These are phyloP conservation scores for Holacanthella duospinosa DNA, from an alignment of 2,888 invertebrate species.

Conservation along the genomic window DNA sequence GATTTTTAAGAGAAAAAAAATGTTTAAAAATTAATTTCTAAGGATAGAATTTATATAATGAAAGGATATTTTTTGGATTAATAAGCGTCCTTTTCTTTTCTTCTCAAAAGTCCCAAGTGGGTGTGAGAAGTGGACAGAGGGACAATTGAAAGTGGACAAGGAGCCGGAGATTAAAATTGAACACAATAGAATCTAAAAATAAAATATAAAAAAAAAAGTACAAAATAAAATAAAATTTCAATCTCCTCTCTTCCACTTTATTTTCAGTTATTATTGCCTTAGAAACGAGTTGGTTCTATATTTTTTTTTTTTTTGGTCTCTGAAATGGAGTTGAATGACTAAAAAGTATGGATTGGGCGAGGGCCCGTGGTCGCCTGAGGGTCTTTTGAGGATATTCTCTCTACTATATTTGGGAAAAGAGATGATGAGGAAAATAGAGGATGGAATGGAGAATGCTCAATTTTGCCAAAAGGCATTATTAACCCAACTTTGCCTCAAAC, in stretches of 20 bases:
- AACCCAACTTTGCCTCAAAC: conserved; percentile 38
- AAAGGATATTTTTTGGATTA: no score
- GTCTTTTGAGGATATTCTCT: conserved; percentile 14
- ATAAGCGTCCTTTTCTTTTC: background rate
- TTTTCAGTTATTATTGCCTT: background rate
- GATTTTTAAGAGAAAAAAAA: no score
- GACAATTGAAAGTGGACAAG: background rate
- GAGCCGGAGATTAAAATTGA: background rate
- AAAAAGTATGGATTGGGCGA: conserved; percentile 22
- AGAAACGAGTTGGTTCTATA: background rate
- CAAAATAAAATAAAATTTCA: background rate
- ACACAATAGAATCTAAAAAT: background rate
- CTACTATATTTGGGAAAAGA: conserved; percentile 9
- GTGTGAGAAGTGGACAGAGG: background rate
- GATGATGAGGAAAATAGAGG: conserved; percentile 30
- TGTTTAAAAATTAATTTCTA: no score
- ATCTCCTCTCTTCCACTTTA: background rate
- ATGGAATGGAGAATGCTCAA: conserved; percentile 33
- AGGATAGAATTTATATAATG: no score
- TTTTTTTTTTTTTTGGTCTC: background rate
- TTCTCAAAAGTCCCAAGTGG: background rate
- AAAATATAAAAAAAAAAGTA: no score
- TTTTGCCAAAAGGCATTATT: conserved; percentile 38
- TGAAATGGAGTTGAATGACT: background rate
- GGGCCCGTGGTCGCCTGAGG: conserved; percentile 23